Evolutionary conservation across 2,113 vertebrate genomes (phyloP).

Genomic region (Atlantisia rogersi): DNA sequence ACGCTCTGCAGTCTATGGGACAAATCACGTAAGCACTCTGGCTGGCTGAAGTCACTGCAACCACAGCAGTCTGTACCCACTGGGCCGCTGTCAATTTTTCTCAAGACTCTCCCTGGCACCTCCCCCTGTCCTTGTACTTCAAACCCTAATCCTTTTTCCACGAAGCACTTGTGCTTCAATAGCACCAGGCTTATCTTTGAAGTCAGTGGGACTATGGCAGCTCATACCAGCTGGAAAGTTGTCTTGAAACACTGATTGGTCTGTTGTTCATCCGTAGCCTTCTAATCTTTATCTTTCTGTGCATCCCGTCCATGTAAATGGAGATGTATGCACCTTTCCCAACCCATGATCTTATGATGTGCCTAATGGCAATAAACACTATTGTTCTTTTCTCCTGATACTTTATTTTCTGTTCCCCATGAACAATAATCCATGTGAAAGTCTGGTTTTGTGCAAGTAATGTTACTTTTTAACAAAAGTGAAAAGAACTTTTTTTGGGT

Average conservation of each 20-base stretch:
- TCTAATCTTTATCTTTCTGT: background rate
- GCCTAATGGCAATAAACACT: background rate
- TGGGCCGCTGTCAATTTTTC: background rate
- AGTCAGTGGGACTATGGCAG: background rate
- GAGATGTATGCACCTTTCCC: background rate
- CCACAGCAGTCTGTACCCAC: background rate
- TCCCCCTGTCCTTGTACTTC: background rate
- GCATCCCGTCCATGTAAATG: background rate
- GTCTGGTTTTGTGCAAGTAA: background rate
- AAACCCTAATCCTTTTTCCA: background rate
- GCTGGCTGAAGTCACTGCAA: background rate
- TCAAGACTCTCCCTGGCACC: background rate
- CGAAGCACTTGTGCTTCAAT: background rate
- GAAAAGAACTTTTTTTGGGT: background rate
- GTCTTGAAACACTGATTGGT: background rate
- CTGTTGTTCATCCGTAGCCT: background rate
- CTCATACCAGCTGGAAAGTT: background rate
- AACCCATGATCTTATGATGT: rapidly evolving
- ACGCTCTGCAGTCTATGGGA: background rate
- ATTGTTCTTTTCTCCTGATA: background rate
- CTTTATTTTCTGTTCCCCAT: background rate
- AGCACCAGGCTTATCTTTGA: background rate
- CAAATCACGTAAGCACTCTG: background rate
- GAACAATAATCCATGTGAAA: background rate
- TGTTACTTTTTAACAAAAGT: background rate